Evolutionary conservation across 2,888 invertebrate genomes (phyloP).

Genomic region (Macaria notata): DNA sequence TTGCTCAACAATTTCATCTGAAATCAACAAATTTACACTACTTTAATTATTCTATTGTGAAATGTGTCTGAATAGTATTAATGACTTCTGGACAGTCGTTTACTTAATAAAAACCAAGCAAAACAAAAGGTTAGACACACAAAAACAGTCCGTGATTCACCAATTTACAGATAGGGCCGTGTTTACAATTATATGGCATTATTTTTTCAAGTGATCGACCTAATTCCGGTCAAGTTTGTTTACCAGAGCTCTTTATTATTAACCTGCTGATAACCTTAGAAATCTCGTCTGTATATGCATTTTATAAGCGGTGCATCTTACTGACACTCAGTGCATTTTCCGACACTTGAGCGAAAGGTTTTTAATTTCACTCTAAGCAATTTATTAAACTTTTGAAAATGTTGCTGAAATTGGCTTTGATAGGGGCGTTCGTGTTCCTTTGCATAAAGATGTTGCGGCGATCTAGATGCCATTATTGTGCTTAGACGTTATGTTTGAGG

Average conservation of each 20-base stretch:
- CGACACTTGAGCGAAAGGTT: conserved; percentile 4
- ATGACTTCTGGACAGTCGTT: neutral
- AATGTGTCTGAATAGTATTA: no score
- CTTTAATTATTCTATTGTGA: no score
- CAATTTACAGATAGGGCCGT: neutral
- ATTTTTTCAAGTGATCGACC: conserved; percentile 6
- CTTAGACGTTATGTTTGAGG: neutral
- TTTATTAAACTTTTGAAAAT: conserved; percentile 2
- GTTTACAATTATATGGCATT: neutral
- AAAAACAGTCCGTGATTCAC: no score
- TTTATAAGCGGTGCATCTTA: conserved; percentile 13
- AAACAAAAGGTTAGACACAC: no score
- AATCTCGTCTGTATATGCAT: conserved; percentile 1
- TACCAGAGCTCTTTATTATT: conserved; percentile 38
- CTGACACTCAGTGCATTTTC: conserved; percentile 10
- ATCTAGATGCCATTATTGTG: conserved; percentile 19
- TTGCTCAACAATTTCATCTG: no score
- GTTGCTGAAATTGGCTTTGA: conserved; percentile 21
- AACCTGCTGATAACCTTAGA: conserved; percentile 19
- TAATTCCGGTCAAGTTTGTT: conserved; percentile 17
- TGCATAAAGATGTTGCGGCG: conserved; percentile 23
- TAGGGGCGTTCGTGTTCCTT: conserved; percentile 22
- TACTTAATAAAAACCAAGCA: no score
- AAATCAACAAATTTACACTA: no score
- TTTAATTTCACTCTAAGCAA: neutral